phyloP scores from a whole-genome alignment of 2,888 invertebrate species.

The Agriopis aurantiaria region DNA sequence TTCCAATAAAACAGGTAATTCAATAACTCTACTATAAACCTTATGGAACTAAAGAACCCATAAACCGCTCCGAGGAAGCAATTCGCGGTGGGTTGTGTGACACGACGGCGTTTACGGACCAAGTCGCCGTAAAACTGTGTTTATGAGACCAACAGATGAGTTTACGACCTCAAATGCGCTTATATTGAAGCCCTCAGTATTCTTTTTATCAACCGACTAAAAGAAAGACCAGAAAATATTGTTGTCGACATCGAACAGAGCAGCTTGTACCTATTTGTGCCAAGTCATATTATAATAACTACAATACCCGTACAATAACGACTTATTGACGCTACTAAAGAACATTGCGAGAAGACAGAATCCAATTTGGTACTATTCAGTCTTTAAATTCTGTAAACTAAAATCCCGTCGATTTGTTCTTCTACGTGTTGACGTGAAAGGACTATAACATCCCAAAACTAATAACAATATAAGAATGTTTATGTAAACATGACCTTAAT shows the following conservation, averaged over 20 bases:
- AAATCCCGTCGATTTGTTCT: neutral
- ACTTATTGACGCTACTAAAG: neutral
- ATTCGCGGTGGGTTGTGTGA: conserved; percentile 49
- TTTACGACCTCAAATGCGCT: conserved; percentile 48
- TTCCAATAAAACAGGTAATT: conserved; percentile 9
- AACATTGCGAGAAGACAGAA: neutral
- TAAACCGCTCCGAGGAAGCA: conserved; percentile 63
- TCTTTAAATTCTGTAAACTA: neutral
- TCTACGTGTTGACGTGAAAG: neutral
- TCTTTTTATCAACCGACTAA: neutral
- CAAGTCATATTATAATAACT: neutral
- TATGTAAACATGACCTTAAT: neutral
- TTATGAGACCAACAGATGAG: conserved; percentile 56
- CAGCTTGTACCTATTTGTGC: neutral
- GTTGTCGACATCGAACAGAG: neutral
- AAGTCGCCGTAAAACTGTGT: conserved; percentile 58
- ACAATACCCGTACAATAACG: neutral
- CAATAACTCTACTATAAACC: conserved; percentile 45
- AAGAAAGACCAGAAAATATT: neutral
- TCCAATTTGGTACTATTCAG: neutral
- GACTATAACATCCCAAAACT: neutral
- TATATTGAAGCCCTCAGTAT: neutral
- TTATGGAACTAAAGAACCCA: conserved; percentile 52
- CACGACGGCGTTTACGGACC: conserved; percentile 47
- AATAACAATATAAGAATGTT: neutral